phyloP scores from a whole-genome alignment of 2,888 invertebrate genomes.

The Yponomeuta cagnagella region DNA sequence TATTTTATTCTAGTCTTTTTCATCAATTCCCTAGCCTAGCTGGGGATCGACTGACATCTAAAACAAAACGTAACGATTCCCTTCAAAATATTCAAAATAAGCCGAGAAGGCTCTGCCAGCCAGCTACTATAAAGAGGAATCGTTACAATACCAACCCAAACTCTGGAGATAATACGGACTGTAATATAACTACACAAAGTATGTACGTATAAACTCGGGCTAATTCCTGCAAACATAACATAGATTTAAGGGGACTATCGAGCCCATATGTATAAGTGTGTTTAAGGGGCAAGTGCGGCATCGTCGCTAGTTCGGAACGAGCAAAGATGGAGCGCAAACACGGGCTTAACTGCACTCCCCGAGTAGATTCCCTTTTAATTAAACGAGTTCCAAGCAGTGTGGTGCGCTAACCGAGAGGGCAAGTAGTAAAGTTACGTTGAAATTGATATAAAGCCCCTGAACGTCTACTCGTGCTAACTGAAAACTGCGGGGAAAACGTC shows the following conservation, averaged over 20 bases:
- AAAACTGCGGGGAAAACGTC: slow-evolving; percentile 3
- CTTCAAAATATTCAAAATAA: no score
- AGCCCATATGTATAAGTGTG: slow-evolving; percentile 35
- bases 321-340: slow-evolving; percentile 53
- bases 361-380: slow-evolving; percentile 64
- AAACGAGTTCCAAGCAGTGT: slow-evolving; percentile 48
- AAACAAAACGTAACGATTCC: no score
- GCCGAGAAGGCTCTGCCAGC: no score
- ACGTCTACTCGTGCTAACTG: slow-evolving; percentile 6
- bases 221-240: slow-evolving; percentile 6
- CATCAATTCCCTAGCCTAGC: no score
- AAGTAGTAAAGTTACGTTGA: slow-evolving; percentile 32
- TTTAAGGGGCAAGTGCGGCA: slow-evolving; percentile 31
- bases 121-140: no score
- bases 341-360: slow-evolving; percentile 52
- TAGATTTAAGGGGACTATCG: slow-evolving; percentile 20
- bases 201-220: not conserved
- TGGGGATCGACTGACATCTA: no score
- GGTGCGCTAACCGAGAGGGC: slow-evolving; percentile 25
- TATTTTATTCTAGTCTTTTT: no score
- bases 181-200: not conserved
- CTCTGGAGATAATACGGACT: not conserved
- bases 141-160: not conserved
- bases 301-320: slow-evolving; percentile 25
- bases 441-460: slow-evolving; percentile 34